These are phyloP conservation scores for Xenus cinereus DNA, from an alignment of 2,113 vertebrate species.

Conservation along the genomic window DNA sequence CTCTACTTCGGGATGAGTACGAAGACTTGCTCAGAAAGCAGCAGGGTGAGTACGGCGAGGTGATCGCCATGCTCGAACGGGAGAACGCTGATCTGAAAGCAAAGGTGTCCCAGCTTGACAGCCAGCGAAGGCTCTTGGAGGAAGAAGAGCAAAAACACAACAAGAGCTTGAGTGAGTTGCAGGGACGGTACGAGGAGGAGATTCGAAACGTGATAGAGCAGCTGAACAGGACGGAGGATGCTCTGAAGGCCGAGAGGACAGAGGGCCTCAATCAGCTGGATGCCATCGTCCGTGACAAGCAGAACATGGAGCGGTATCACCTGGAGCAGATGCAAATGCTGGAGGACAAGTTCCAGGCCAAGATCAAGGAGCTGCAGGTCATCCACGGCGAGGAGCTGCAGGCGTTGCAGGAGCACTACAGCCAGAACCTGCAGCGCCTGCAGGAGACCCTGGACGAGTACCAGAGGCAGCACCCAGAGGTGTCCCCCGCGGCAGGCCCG, in stretches of 20 bases:
- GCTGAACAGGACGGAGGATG: conserved; percentile 72
- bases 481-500: rapidly evolving
- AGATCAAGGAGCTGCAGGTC: conserved; percentile 83
- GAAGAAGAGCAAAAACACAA: conserved; percentile 77
- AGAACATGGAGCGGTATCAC: conserved; percentile 79
- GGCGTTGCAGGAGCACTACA: conserved; percentile 80
- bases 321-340: conserved; percentile 81
- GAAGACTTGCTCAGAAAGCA: conserved; percentile 84
- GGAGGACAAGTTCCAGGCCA: conserved; percentile 84
- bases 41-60: conserved; percentile 77
- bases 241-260: conserved; percentile 76
- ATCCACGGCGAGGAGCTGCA: conserved; percentile 84
- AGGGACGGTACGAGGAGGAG: conserved; percentile 77
- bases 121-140: conserved; percentile 74
- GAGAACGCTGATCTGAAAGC: conserved; percentile 83
- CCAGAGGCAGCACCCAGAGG: conserved; percentile 49
- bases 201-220: conserved; percentile 77
- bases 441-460: conserved; percentile 70
- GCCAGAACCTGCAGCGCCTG: conserved; percentile 77
- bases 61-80: conserved; percentile 75
- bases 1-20: conserved; percentile 80
- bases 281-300: conserved; percentile 77
- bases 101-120: conserved; percentile 77
- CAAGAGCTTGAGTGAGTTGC: conserved; percentile 75
- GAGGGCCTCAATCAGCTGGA: conserved; percentile 80